These are phyloP conservation scores for Leucophenga montana DNA, from an alignment of 2,888 invertebrate genomes.

Conservation along the genomic window DNA sequence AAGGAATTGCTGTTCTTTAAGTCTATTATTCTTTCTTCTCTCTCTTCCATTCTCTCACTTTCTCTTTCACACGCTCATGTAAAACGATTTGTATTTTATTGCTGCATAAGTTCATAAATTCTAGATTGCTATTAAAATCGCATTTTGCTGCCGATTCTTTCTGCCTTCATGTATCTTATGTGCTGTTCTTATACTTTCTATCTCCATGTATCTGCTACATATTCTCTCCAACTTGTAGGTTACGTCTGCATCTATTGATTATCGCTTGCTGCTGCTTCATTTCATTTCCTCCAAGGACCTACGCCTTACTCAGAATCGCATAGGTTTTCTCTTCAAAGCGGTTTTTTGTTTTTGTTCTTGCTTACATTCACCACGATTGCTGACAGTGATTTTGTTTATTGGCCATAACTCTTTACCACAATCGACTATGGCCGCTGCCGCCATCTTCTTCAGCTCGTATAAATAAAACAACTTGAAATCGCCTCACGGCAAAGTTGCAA, in stretches of 20 bases:
- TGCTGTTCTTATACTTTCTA: background rate
- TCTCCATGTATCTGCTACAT: slow-evolving; percentile 20
- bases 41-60: background rate
- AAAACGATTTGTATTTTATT: background rate
- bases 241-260: slow-evolving; percentile 14
- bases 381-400: slow-evolving; percentile 63
- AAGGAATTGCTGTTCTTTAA: too few relatives aligned
- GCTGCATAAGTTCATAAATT: slow-evolving; percentile 44
- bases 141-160: slow-evolving; percentile 45
- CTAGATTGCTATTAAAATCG: slow-evolving; percentile 58
- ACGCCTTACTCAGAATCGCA: too few relatives aligned
- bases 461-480: too few relatives aligned
- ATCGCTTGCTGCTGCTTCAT: background rate
- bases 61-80: background rate
- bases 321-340: too few relatives aligned
- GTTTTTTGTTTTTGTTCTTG: slow-evolving; percentile 7
- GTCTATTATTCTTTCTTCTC: background rate
- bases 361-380: slow-evolving; percentile 23
- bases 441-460: background rate
- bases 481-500: background rate
- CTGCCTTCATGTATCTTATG: background rate
- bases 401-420: slow-evolving; percentile 64
- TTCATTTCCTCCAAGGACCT: background rate
- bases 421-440: slow-evolving; percentile 40
- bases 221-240: slow-evolving; percentile 27